Evolutionary conservation across 2,888 invertebrate genomes (phyloP).

Genomic region (Homarus gammarus): DNA sequence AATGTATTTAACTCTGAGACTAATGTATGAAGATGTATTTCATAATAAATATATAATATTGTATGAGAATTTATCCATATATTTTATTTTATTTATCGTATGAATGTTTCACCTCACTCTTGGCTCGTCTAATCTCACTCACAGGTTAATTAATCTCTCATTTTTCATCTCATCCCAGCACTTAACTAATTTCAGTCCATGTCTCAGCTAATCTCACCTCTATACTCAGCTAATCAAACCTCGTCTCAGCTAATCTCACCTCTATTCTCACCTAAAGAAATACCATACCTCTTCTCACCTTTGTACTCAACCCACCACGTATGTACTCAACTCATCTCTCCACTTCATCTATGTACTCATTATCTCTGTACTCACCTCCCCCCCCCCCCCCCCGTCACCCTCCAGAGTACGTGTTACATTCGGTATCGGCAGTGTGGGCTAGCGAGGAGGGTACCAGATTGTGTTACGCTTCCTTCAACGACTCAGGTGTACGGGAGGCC

Average conservation of each 20-base stretch:
- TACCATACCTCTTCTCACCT: too few relatives aligned
- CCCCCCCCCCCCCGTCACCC: background rate
- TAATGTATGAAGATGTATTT: too few relatives aligned
- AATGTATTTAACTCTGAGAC: too few relatives aligned
- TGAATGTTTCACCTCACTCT: too few relatives aligned
- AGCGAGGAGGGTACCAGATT: slow-evolving; percentile 92
- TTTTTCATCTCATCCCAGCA: background rate
- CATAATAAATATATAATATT: too few relatives aligned
- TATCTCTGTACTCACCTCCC: background rate
- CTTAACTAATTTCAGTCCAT: background rate
- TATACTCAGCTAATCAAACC: too few relatives aligned
- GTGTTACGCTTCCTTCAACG: slow-evolving; percentile 92
- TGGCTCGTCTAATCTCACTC: too few relatives aligned
- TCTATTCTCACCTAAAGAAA: too few relatives aligned
- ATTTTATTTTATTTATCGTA: too few relatives aligned
- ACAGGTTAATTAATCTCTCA: background rate
- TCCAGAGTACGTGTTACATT: slow-evolving; percentile 91
- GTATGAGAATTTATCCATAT: too few relatives aligned
- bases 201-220: background rate
- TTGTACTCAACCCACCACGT: too few relatives aligned
- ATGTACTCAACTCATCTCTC: background rate
- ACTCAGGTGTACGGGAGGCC: slow-evolving; percentile 84
- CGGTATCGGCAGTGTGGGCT: slow-evolving; percentile 94
- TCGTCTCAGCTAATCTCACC: background rate
- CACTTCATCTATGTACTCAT: background rate